Evolutionary conservation across 2,888 invertebrate genomes (phyloP), one percentile per base, ranked within the genome.

Genomic region (Chrysolina oricalcia): DNA sequence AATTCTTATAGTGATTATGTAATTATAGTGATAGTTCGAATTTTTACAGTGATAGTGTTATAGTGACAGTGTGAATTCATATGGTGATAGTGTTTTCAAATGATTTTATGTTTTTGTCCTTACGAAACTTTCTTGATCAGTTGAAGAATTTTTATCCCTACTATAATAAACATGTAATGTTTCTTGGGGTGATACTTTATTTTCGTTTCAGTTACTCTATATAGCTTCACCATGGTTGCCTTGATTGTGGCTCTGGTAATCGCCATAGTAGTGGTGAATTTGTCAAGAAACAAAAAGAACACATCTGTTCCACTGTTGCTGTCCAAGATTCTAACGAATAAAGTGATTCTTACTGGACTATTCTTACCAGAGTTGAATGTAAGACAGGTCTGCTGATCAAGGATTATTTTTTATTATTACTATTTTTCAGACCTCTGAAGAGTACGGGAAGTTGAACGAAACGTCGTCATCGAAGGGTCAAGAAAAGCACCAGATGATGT

Each of bases 181-280:
- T n/a, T n/a, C n/a, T n/a, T n/a, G n/a, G n/a, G n/a, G n/a, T n/a
- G 35, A 35, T 35, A 35, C 35, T 74, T 72, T 63, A 69, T 72
- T 76, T 73, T 74, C 41, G 74, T 87, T 87, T 81, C 78, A 89
- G 88, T 88, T 59, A 68, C 80, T 10, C 78, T 87, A 9, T 88
- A 88, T 80, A 84, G 84, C 70, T 86, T 78, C 64, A 82, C 84
- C 19, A 74, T 87, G 21, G 73, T 86, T 8, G 86, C 82, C 40
- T 83, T 82, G n/a, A 56, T 84, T 41, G 35, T 86, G 13, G 83
- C 85, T 11, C 73, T 87, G 2, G 56, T 86, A 6, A 81, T 88
- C 21, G 81, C 87, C 8, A 83, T 85, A 53, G 70, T 86, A 19
- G 86, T 88, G 6, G 85, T 87, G 59, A 88, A 88, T 78, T 71